phyloP scores from a whole-genome alignment of 1,140 invertebrate genomes.

The Drosophila pruinosa region DNA sequence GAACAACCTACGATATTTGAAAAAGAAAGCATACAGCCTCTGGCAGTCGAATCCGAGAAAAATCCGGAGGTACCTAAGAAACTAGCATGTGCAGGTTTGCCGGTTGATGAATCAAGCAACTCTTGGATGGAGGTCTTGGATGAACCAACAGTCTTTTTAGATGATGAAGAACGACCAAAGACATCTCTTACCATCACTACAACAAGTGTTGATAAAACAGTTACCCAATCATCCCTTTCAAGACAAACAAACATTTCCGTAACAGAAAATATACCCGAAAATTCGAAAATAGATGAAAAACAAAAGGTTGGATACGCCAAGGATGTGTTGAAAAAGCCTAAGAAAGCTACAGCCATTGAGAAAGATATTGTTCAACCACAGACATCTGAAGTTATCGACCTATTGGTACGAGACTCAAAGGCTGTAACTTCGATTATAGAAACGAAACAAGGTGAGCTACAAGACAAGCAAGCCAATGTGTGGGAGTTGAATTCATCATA shows the following conservation, averaged over 20 bases:
- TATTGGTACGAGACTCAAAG: background rate
- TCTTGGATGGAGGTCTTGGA: conserved; percentile 83
- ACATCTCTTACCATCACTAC: conserved; percentile 13
- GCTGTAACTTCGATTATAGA: background rate
- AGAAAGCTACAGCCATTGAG: conserved; percentile 33
- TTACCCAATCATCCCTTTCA: no score
- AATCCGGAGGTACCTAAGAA: conserved; percentile 40
- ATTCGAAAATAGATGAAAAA: background rate
- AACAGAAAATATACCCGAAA: conserved; percentile 24
- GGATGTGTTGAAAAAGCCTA: conserved; percentile 11
- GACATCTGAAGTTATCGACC: no score
- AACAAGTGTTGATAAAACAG: conserved; percentile 12
- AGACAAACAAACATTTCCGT: no score
- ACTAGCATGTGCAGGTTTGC: conserved; percentile 71
- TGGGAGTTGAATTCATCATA: conserved; percentile 63
- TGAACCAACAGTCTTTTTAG: conserved; percentile 83
- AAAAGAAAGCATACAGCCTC: no score
- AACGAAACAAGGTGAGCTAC: background rate
- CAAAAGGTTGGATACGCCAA: background rate
- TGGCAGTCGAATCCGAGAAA: background rate
- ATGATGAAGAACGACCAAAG: conserved; percentile 79
- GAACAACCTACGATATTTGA: background rate
- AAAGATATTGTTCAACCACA: background rate
- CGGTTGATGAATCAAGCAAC: conserved; percentile 69
- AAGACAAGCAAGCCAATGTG: background rate